phyloP scores from a whole-genome alignment of 2,888 invertebrate genomes.

The Thysanoteuthis rhombus region DNA sequence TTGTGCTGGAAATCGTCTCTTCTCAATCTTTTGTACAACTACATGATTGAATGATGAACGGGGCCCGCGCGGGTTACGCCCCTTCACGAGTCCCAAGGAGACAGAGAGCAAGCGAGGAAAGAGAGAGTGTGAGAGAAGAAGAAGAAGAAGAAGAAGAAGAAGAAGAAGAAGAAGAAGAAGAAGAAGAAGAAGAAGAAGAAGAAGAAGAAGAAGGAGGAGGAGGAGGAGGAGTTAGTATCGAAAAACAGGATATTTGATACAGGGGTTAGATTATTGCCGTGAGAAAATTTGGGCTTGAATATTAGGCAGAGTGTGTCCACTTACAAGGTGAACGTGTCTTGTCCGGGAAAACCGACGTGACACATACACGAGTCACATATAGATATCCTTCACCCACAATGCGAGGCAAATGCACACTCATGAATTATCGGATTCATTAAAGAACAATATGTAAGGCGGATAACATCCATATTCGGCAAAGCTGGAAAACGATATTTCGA shows the following conservation, averaged over 20 bases:
- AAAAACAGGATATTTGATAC: neutral
- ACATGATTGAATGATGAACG: neutral
- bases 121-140: neutral
- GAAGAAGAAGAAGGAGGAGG: neutral
- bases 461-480: no score
- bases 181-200: neutral
- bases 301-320: no score
- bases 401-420: neutral
- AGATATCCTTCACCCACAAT: no score
- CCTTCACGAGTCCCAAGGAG: neutral
- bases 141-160: neutral
- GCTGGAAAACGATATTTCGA: no score
- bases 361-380: neutral
- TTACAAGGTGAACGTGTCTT: neutral
- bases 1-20: neutral
- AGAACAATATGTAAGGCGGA: no score
- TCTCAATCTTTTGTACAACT: neutral
- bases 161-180: neutral
- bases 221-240: neutral
- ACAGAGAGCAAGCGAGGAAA: neutral
- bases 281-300: neutral
- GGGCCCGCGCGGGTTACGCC: neutral
- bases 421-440: no score
- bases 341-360: neutral
- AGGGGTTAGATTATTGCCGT: neutral